phyloP scores from a whole-genome alignment of 2,797 vertebrate species.

The Picus viridis region DNA sequence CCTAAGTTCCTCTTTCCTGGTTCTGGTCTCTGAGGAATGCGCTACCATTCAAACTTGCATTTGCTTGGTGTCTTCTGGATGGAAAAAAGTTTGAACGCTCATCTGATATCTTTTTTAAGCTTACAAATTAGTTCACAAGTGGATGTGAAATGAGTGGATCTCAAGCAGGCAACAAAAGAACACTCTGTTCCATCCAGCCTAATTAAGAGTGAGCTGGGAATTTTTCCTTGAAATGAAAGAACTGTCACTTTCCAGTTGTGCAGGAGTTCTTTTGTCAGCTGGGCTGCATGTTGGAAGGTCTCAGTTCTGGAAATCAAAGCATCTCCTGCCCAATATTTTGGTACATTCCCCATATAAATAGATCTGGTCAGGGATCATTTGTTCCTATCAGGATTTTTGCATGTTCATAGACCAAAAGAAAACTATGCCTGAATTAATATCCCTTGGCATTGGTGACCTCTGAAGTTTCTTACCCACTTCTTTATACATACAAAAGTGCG shows the following conservation, averaged over 20 bases:
- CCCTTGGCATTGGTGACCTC: background rate
- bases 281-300: background rate
- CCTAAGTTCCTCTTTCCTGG: background rate
- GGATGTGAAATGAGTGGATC: background rate
- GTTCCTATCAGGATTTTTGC: background rate
- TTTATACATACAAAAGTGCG: background rate
- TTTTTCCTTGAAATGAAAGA: background rate
- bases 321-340: background rate
- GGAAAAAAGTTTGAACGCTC: background rate
- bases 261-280: background rate
- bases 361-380: background rate
- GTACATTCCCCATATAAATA: background rate
- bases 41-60: background rate
- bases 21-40: background rate
- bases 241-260: background rate
- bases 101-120: background rate
- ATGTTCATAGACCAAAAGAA: background rate
- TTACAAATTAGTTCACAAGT: background rate
- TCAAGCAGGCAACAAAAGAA: background rate
- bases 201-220: background rate
- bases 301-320: background rate
- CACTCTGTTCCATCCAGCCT: background rate
- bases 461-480: background rate
- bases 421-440: background rate
- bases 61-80: background rate